These are phyloP conservation scores for Muricea muricata DNA, from an alignment of 92 coral and sea anemone genomes.

Conservation along the genomic window DNA sequence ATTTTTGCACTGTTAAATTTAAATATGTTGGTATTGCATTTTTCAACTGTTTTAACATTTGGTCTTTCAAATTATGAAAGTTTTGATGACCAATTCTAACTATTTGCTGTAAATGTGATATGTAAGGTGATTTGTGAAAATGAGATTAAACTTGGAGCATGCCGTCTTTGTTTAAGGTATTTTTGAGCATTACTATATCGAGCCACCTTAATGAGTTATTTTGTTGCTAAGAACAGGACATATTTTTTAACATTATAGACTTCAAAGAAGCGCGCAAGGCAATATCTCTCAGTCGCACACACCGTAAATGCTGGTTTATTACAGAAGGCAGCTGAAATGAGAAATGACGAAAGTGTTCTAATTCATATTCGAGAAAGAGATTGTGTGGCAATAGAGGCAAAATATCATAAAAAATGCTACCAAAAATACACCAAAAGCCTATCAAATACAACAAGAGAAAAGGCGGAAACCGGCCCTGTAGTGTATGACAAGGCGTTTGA, in stretches of 20 bases:
- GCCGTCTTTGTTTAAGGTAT: too few species aligned
- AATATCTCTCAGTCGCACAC: background rate
- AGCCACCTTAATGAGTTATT: background rate
- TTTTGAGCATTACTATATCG: too few species aligned
- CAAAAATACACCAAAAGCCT: background rate
- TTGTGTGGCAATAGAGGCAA: conserved; percentile 17
- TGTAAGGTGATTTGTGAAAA: too few species aligned
- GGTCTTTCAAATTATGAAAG: too few species aligned
- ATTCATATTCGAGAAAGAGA: background rate
- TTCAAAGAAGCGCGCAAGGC: conserved; percentile 11
- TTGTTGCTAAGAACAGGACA: too few species aligned
- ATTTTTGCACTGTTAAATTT: too few species aligned
- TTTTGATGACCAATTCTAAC: too few species aligned
- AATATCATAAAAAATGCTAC: too few species aligned
- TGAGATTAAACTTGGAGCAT: background rate
- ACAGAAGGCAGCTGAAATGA: background rate
- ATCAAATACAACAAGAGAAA: background rate
- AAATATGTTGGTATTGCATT: too few species aligned
- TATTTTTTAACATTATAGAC: background rate
- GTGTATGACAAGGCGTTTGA: conserved; percentile 4
- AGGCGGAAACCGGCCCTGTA: background rate
- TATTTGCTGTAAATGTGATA: too few species aligned
- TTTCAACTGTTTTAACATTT: too few species aligned
- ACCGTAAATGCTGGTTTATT: background rate
- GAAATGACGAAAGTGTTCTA: background rate